Conservation (phyloP, 2,888 invertebrate genomes). For the Horisme vitalbata region DNA sequence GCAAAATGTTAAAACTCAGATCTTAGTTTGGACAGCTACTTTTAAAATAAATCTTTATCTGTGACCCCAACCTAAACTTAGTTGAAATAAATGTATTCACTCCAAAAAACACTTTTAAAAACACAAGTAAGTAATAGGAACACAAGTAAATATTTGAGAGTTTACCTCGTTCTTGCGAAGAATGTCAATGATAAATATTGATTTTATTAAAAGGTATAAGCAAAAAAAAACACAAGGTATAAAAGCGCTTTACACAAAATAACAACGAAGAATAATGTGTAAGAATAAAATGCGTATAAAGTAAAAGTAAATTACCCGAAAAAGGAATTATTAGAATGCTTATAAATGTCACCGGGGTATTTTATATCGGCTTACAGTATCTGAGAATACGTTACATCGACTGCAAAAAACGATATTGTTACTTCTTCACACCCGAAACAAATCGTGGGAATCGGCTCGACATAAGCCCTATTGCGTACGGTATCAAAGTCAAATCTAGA, state of each 20-base stretch:
- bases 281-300: not conserved
- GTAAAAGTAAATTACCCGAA: not conserved
- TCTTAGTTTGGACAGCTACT: too few species aligned
- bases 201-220: not conserved
- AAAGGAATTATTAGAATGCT: not conserved
- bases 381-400: conserved; percentile 19
- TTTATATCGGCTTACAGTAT: conserved; percentile 12
- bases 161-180: not conserved
- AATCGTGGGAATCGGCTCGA: conserved; percentile 18
- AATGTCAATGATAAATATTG: not conserved
- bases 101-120: too few species aligned
- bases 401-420: conserved; percentile 17
- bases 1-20: too few species aligned
- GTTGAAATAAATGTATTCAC: too few species aligned
- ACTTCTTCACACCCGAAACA: conserved; percentile 21
- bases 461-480: conserved; percentile 11
- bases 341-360: conserved; percentile 1
- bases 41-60: too few species aligned
- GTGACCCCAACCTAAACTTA: too few species aligned
- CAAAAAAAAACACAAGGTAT: too few species aligned
- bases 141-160: not conserved
- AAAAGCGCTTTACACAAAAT: not conserved
- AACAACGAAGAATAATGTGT: not conserved
- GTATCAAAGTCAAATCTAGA: conserved; percentile 12
- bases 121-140: not conserved